phyloP scores from a whole-genome alignment of 2,113 vertebrate species.

The Crotalus horridus region DNA sequence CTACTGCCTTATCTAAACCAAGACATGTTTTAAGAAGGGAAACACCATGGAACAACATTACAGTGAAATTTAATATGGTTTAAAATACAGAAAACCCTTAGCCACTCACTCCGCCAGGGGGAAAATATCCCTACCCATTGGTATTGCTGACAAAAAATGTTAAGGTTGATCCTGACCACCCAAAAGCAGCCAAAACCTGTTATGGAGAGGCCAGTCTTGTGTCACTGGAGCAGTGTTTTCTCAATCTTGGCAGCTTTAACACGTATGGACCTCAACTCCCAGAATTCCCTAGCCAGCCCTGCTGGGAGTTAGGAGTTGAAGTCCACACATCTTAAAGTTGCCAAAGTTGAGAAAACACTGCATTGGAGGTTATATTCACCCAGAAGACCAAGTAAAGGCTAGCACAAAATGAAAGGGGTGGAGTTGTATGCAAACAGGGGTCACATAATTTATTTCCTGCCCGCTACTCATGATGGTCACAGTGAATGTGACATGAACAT shows the following conservation, averaged over 20 bases:
- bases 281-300: not conserved
- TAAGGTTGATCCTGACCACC: not conserved
- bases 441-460: not conserved
- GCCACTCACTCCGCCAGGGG: not conserved
- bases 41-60: not conserved
- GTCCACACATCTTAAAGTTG: not conserved
- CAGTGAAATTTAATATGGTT: not conserved
- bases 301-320: not conserved
- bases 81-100: not conserved
- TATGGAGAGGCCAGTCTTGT: not conserved
- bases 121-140: not conserved
- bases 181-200: not conserved
- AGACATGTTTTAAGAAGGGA: not conserved
- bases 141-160: not conserved
- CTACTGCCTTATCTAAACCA: not conserved
- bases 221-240: not conserved
- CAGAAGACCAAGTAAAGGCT: not conserved
- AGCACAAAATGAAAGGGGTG: not conserved
- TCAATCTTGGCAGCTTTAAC: not conserved
- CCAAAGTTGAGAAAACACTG: not conserved
- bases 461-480: not conserved
- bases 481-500: not conserved
- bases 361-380: not conserved
- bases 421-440: not conserved
- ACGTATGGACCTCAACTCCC: not conserved